Evolutionary conservation across 2,113 vertebrate genomes (phyloP), one percentile per base, ranked within the genome.

Genomic region (Apodemus sylvaticus): DNA sequence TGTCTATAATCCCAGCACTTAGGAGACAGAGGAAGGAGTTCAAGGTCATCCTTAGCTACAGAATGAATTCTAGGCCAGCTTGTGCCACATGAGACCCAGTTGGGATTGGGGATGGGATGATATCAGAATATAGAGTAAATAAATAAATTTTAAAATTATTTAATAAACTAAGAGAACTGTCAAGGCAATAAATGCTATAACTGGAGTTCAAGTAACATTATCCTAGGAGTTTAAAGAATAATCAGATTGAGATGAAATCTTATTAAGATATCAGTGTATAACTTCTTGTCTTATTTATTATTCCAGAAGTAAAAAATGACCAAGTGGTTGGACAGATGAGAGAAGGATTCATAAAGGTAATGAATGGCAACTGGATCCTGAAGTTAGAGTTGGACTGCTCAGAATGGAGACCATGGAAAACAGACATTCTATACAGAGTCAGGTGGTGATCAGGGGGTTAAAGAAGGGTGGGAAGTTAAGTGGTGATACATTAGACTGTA

Each of bases 231-330:
- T 68, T 4, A n/a, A 45, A 8, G n/a, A 93, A 66, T 68, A 92
- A 73, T 39, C 79, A 88, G 39, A 17, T 77, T 12, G 86, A 95
- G 77, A 85, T 74, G 45, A 88, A 94, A 53, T 58, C 34, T 87
- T 95, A 76, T 53, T 19, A 92, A 58, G 36, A 78, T 64, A 20
- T 8, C 22, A 93, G 85, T 70, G 51, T 71, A 74, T 1, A 48
- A 36, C 58, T 11, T 60, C 58, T 7, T 7, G 22, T 24, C n/a
- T 83, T 62, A n/a, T 62, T 83, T 82, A 29, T 42, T 10, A 29
- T 62, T 12, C 26, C 48, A 66, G 62, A 58, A 88, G 58, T 24
- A 86, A 51, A 48, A 92, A 58, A 31, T 48, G 11, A 86, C 42
- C 89, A 14, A 62, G 5, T 24, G 20, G 1, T 13, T 79, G 3